Percentiles rank a stretch among this genome's conserved stretches.
Evolutionary conservation across 2,797 vertebrate species (phyloP).

Genomic region (Balearica regulorum): DNA sequence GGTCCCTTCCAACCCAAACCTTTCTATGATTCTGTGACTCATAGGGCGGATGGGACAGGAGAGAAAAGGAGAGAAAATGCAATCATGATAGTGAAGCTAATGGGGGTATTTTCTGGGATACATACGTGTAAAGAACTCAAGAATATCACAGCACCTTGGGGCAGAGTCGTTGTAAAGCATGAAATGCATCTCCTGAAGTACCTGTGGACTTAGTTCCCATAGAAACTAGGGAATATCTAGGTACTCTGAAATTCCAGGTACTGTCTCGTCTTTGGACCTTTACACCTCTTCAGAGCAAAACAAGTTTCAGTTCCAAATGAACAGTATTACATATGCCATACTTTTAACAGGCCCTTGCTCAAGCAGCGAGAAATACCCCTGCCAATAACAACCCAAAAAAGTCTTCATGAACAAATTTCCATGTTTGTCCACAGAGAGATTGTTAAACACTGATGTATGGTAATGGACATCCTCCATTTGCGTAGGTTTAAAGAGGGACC

Average conservation of each 20-base stretch:
- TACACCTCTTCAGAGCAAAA: background rate
- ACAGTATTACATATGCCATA: background rate
- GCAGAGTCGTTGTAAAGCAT: background rate
- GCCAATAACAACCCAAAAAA: background rate
- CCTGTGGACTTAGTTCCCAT: background rate
- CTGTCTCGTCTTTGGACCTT: background rate
- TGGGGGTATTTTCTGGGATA: accelerated
- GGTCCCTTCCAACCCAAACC: background rate
- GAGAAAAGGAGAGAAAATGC: background rate
- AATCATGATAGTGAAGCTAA: accelerated
- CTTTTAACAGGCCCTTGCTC: background rate
- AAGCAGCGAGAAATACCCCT: background rate
- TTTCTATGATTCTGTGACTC: background rate
- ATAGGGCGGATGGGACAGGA: background rate
- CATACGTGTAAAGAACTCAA: background rate
- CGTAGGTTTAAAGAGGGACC: background rate
- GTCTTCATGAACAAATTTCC: background rate
- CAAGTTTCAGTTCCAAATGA: background rate
- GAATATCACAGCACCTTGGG: background rate
- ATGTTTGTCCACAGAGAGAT: background rate
- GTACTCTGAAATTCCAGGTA: background rate
- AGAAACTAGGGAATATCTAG: background rate
- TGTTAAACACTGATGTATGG: accelerated
- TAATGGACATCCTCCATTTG: background rate
- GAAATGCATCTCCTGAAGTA: background rate